Base-by-base conservation (phyloP, 2,797 vertebrate genomes). In the Spheniscus humboldti region DNA sequence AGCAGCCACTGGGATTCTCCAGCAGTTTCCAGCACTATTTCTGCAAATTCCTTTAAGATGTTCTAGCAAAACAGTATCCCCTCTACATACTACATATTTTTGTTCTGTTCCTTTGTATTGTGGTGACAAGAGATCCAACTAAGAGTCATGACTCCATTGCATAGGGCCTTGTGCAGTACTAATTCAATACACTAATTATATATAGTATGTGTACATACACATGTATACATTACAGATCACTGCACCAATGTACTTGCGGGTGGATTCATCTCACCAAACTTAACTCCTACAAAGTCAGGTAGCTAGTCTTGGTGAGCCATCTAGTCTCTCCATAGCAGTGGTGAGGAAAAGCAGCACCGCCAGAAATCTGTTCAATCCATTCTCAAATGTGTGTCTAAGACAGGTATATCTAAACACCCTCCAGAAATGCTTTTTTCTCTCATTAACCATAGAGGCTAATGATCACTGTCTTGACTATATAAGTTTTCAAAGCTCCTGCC, bases 1-100 rank as follows among this genome's bases (percentile, higher is more conserved):
- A 53, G 59, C 37, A 90, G 18, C 27, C 57, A 35, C 23, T 10
- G 12, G 22, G 12, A 41, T 69, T 83, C 27, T 57, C 63, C 73
- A 69, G 41, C 10, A 47, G 9, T 67, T 87, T 84, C 18, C 23
- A 62, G 47, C 2, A 23, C 20, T 71, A 24, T 43, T 90, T n/a
- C 39, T 2, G 1, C 10, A 67, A 76, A 67, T 5, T 28, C 31
- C 13, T 83, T 53, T 59, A 72, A 48, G 50, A 85, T 0, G 0
- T 57, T 73, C 55, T 67, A n/a, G 6, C 27, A 57, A 72, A 95
- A 67, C 3, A 28, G 37, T 37, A 77, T 4, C 13, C 10, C 20
- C 8, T 13, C 19, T 50, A 57, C 9, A 45, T 31, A 27, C 4
- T 24, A 11, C 0, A 0, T 37, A 37, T 57, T 75, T 66, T 56